Base-by-base conservation (phyloP, 1,140 invertebrate species). In the Heliothis virescens region DNA sequence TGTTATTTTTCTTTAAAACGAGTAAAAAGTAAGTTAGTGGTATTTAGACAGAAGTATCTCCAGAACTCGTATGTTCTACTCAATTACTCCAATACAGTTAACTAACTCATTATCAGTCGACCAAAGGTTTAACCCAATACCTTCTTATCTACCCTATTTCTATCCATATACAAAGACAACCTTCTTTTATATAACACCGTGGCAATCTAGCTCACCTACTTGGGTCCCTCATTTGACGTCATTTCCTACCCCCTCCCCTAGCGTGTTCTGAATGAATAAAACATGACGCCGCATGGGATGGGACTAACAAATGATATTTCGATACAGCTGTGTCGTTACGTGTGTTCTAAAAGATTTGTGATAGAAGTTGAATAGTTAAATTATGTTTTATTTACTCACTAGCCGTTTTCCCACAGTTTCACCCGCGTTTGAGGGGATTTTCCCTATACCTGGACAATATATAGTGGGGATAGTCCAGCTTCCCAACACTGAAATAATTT, bases 261-360 rank as follows among this genome's bases (percentile, higher is more conserved):
- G 29, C 63, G 16, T 67, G 29, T 34, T 41, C 5, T 2, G 52
- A 57, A 57, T 72, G 69, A 72, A 72, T 72, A 72, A 72, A 72
- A 72, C 69, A 72, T 72, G 21, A 57, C 57, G 69, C 41, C 69
- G 12, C 29, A 55, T 57, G 18, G 69, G n/a, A 72, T 18, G 52
- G 48, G 67, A 29, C 52, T 72, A 57, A 72, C 69, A 72, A 72
- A 72, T 72, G 69, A 72, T 72, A 72, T 57, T 57, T 57, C 52
- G 69, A 72, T 72, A 72, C 69, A 57, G 67, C 13, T 71, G 57
- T 62, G 34, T 16, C 12, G n/a, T 47, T 67, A 16, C 29, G 67
- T 9, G 4, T 13, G 21, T 26, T 26, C 21, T 26, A 26, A 53
- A 48, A 29, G 16, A 50, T 16, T 3, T 16, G n/a, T 9, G 48